These are phyloP conservation scores for Thermophis baileyi DNA, from an alignment of 2,113 vertebrate species.

Conservation along the genomic window DNA sequence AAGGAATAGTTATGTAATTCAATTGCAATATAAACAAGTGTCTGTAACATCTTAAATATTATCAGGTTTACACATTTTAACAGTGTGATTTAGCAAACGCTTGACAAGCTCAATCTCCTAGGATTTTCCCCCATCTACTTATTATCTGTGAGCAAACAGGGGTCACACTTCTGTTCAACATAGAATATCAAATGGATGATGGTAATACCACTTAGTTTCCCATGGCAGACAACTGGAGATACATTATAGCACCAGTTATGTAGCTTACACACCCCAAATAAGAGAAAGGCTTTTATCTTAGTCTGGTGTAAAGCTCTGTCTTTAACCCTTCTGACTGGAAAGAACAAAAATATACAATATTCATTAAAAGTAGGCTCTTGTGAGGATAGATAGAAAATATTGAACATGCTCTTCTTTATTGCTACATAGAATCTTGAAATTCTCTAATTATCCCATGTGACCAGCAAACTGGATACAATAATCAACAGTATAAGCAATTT, in stretches of 20 bases:
- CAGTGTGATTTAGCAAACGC: background rate
- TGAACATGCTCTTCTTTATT: background rate
- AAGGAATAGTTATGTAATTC: background rate
- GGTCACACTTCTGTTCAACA: too few species aligned
- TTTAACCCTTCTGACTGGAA: background rate
- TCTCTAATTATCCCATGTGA: background rate
- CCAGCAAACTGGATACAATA: background rate
- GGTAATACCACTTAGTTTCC: too few species aligned
- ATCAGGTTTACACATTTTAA: background rate
- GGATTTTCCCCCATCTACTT: too few species aligned
- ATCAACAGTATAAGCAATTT: background rate
- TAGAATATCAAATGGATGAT: too few species aligned
- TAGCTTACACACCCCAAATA: too few species aligned
- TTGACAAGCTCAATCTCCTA: background rate
- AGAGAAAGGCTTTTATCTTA: background rate
- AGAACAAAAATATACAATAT: background rate
- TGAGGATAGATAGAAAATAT: background rate
- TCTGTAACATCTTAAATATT: background rate
- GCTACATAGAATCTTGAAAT: background rate
- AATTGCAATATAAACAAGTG: background rate
- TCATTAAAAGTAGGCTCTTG: background rate
- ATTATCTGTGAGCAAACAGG: too few species aligned
- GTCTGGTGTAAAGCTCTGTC: background rate
- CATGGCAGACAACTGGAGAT: too few species aligned
- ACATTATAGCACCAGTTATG: too few species aligned